Evolutionary conservation across 1,140 invertebrate species (phyloP).

Genomic region (Arctopsyche grandis): DNA sequence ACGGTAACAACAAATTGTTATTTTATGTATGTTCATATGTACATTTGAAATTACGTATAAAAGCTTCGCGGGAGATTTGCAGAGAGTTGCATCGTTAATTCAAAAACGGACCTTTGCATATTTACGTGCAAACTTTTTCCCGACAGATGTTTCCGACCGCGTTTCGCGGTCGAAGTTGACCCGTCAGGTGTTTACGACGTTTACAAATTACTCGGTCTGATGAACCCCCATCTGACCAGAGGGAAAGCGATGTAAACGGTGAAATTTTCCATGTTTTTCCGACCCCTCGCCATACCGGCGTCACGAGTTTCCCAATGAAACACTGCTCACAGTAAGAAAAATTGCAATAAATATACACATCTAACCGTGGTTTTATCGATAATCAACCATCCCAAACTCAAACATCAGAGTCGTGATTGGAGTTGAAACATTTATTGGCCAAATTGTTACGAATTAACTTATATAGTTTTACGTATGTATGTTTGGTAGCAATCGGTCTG

Average conservation of each 20-base stretch:
- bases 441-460: too few species aligned
- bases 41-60: not conserved
- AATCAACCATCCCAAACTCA: too few species aligned
- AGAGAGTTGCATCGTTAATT: not conserved
- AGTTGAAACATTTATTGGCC: too few species aligned
- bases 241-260: not conserved
- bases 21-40: not conserved
- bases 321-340: too few species aligned
- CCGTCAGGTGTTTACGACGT: slow-evolving; percentile 37
- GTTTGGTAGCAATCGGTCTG: slow-evolving; percentile 59
- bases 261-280: not conserved
- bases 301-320: not conserved
- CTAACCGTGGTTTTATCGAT: too few species aligned
- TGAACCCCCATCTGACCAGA: slow-evolving; percentile 6
- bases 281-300: not conserved
- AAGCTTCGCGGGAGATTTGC: not conserved
- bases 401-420: too few species aligned
- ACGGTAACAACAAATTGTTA: too few species aligned
- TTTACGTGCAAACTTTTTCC: not conserved
- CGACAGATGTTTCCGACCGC: slow-evolving; percentile 19
- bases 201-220: slow-evolving; percentile 40
- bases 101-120: too few species aligned
- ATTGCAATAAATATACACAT: too few species aligned
- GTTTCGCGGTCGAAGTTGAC: slow-evolving; percentile 22
- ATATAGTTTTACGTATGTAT: slow-evolving; percentile 56